phyloP scores from a whole-genome alignment of 2,797 vertebrate genomes.

The Salarias fasciatus region DNA sequence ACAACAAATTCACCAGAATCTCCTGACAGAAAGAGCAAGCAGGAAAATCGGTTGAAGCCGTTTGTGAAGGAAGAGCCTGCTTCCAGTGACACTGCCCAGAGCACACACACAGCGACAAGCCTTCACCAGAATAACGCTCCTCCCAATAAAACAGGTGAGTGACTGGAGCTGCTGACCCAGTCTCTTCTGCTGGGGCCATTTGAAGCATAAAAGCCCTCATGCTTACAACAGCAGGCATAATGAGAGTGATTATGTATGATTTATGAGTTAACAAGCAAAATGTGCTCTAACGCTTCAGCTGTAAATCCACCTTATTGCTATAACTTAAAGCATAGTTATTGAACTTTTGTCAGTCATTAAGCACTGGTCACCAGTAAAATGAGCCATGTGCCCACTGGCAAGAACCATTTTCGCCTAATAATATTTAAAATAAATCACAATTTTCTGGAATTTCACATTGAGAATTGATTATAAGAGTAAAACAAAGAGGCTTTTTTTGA shows the following conservation, averaged over 20 bases:
- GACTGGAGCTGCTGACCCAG: background rate
- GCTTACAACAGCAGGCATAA: background rate
- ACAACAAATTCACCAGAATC: constrained; percentile 14
- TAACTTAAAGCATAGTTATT: background rate
- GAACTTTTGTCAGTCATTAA: background rate
- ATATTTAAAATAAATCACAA: too few species aligned
- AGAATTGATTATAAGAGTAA: too few species aligned
- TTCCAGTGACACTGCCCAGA: background rate
- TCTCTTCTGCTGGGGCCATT: background rate
- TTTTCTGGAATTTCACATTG: too few species aligned
- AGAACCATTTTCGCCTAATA: background rate
- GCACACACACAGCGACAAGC: background rate
- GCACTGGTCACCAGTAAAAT: background rate
- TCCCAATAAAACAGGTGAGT: constrained; percentile 54
- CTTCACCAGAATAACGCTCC: constrained; percentile 20
- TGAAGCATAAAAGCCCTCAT: background rate
- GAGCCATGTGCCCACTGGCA: background rate
- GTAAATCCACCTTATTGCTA: background rate
- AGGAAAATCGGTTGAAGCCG: constrained; percentile 13
- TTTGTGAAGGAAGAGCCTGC: constrained; percentile 1
- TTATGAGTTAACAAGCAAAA: background rate
- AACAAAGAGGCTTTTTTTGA: background rate
- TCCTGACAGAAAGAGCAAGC: background rate
- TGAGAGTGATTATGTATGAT: background rate
- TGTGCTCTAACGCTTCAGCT: background rate